Evolutionary conservation across 2,888 invertebrate species (phyloP).

Genomic region (Hipparchia sbordonii): DNA sequence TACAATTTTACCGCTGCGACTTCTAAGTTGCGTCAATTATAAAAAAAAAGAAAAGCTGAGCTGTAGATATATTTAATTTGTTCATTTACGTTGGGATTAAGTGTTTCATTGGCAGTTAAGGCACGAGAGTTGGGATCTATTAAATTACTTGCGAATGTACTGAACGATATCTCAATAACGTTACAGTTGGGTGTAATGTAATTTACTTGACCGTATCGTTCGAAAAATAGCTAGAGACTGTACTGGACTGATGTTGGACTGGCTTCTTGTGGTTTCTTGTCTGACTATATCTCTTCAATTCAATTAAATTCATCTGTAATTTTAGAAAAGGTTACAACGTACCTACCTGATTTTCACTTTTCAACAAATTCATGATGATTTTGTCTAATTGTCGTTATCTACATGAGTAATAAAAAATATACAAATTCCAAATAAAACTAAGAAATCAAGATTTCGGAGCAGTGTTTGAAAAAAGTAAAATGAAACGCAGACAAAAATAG

Average conservation of each 20-base stretch:
- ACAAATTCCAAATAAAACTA: no score
- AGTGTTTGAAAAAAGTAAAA: no score
- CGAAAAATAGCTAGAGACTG: neutral
- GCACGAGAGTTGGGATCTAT: slow-evolving; percentile 12
- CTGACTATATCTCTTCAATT: no score
- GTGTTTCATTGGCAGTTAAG: slow-evolving; percentile 1
- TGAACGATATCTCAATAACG: slow-evolving; percentile 8
- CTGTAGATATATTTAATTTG: neutral
- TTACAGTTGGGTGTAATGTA: slow-evolving; percentile 9
- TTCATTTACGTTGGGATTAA: neutral
- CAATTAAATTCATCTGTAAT: no score
- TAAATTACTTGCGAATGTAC: slow-evolving; percentile 19
- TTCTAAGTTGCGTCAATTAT: neutral
- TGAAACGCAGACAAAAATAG: no score
- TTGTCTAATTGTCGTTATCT: no score
- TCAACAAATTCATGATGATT: no score
- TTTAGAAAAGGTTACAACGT: no score
- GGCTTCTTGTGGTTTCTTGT: no score
- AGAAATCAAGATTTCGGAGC: no score
- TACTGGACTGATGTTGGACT: neutral
- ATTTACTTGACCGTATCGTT: slow-evolving; percentile 15
- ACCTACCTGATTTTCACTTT: no score
- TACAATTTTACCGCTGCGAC: neutral
- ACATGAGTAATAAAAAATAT: no score
- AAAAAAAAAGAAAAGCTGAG: neutral